Base-by-base conservation (phyloP, 1,140 invertebrate genomes). In the Semibalanus balanoides region DNA sequence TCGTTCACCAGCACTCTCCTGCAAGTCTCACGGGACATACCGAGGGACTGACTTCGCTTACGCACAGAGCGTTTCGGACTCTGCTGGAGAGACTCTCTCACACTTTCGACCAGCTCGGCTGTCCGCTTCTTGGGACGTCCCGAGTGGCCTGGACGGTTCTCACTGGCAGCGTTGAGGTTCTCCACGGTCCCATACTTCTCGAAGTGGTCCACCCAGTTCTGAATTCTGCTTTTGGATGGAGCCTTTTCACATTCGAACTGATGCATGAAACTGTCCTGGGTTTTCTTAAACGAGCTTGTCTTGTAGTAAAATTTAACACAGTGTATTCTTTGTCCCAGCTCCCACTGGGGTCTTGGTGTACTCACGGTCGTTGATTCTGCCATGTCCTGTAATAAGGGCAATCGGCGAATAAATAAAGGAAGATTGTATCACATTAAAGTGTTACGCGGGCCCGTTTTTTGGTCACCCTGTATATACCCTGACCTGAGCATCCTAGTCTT, bases 11-110 rank as follows among this genome's bases (percentile, higher is more conserved):
- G n/a, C n/a, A n/a, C n/a, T n/a, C n/a, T n/a, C n/a, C n/a, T n/a
- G n/a, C n/a, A n/a, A n/a, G n/a, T n/a, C n/a, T n/a, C n/a, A n/a
- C n/a, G n/a, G n/a, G n/a, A n/a, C n/a, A n/a, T n/a, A 70, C 69
- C 69, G 69, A 70, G 69, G 5, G 69, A 70, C 69, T 25, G 69
- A 70, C 69, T 70, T 70, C n/a, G n/a, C 7, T 25, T 70, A 25
- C 69, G 69, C n/a, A 70, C 69, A 70, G 69, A 70, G 69, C 69
- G 69, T 70, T 70, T 70, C 69, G 69, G 69, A 70, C 69, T 70
- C 69, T 70, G 69, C 69, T 70, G 69, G 22, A 70, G 7, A 25
- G 69, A 70, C 69, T 70, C 69, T n/a, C n/a, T 70, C 69, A 70
- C 69, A 25, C 69, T 70, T 25, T 70, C 69, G 22, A 70, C 3